Evolutionary conservation across 1,140 invertebrate genomes (phyloP).

Genomic region (Hylaeus volcanicus): DNA sequence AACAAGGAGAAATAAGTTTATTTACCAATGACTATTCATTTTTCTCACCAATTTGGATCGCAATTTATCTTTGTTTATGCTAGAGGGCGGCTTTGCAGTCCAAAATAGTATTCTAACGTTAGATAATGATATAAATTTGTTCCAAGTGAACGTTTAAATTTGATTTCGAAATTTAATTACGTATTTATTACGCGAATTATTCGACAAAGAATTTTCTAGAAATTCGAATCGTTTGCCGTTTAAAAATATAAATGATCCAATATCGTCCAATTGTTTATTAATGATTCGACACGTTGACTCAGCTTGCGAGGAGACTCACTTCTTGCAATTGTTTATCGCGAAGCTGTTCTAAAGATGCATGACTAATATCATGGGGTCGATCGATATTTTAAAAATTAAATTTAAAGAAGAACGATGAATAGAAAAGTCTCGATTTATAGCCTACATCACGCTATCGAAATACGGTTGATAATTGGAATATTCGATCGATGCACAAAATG

Average conservation of each 20-base stretch:
- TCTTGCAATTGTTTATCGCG: not conserved
- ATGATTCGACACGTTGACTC: not conserved
- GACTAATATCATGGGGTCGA: not conserved
- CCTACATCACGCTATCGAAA: too few relatives aligned
- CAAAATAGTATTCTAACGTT: not conserved
- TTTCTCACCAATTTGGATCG: not conserved
- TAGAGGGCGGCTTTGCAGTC: not conserved
- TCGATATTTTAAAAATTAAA: conserved; percentile 1
- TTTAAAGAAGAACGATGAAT: too few relatives aligned
- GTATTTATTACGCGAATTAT: not conserved
- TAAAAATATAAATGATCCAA: too few relatives aligned
- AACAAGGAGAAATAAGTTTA: not conserved
- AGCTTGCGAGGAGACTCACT: not conserved
- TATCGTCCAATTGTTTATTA: too few relatives aligned
- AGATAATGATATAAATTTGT: not conserved
- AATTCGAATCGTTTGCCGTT: too few relatives aligned
- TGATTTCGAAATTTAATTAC: not conserved
- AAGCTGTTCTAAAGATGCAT: not conserved
- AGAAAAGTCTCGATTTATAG: too few relatives aligned
- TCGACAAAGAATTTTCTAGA: too few relatives aligned
- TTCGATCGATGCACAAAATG: too few relatives aligned
- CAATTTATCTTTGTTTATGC: not conserved
- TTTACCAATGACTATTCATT: not conserved
- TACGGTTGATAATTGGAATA: too few relatives aligned
- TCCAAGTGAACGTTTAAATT: not conserved